phyloP scores from a whole-genome alignment of 1,140 invertebrate genomes.

The Procambarus virginalis region DNA sequence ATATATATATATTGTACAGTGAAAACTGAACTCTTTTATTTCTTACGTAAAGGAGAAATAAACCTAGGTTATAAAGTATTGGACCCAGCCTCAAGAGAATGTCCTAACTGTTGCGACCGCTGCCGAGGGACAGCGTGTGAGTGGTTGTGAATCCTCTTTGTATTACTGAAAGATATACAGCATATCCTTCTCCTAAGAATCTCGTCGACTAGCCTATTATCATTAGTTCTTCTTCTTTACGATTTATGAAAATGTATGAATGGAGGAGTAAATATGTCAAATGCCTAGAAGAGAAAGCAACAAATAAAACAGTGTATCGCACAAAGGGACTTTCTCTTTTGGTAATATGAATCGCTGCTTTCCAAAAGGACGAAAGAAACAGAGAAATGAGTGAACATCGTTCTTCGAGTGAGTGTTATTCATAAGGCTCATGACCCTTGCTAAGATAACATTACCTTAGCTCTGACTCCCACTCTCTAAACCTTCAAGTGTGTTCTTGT shows the following conservation, averaged over 20 bases:
- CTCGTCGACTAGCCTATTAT: constrained; percentile 60
- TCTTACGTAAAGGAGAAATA: neutral
- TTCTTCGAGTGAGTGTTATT: no score
- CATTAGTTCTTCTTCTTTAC: constrained; percentile 41
- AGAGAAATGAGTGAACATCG: no score
- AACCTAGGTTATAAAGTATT: neutral
- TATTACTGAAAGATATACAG: constrained; percentile 27
- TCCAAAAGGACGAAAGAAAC: no score
- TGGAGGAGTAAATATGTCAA: neutral
- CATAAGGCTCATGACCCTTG: no score
- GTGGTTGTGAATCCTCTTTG: constrained; percentile 3
- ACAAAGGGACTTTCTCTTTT: no score
- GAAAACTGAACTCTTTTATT: neutral
- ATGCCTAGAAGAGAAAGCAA: neutral
- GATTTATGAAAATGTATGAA: neutral
- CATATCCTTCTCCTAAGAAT: constrained; percentile 55
- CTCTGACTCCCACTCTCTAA: neutral
- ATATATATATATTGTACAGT: neutral
- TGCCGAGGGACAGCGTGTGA: neutral
- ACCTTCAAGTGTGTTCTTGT: neutral
- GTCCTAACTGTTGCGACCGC: neutral
- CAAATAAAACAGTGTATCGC: no score
- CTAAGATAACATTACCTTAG: neutral
- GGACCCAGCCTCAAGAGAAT: constrained; percentile 8
- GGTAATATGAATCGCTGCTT: no score